These are phyloP conservation scores for Drosophila kanapiae DNA, from an alignment of 1,140 invertebrate genomes.

Conservation along the genomic window DNA sequence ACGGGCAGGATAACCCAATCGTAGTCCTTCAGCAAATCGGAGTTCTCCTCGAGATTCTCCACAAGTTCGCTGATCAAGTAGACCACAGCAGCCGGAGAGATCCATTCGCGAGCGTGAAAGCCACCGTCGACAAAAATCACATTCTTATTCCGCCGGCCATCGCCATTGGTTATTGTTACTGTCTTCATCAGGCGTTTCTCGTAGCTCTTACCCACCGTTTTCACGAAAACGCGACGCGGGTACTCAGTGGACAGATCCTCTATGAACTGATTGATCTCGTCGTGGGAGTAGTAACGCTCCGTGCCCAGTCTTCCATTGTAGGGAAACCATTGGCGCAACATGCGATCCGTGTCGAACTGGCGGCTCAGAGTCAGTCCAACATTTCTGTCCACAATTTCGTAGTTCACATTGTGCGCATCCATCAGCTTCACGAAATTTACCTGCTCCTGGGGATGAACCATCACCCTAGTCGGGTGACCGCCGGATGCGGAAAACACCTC, in stretches of 20 bases:
- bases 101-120: slow-evolving; percentile 90
- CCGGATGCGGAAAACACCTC: slow-evolving; percentile 37
- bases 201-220: slow-evolving; percentile 85
- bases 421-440: slow-evolving; percentile 43
- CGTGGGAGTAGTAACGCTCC: slow-evolving; percentile 64
- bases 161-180: slow-evolving; percentile 86
- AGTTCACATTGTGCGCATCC: slow-evolving; percentile 18
- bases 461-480: slow-evolving; percentile 18
- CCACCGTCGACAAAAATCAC: slow-evolving; percentile 87
- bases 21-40: slow-evolving; percentile 85
- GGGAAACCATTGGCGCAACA: slow-evolving; percentile 44
- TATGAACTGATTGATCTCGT: slow-evolving; percentile 86
- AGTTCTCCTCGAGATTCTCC: slow-evolving; percentile 85
- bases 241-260: slow-evolving; percentile 83
- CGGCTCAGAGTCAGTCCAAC: slow-evolving; percentile 50
- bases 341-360: slow-evolving; percentile 44
- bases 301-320: slow-evolving; percentile 58
- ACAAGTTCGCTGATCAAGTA: slow-evolving; percentile 88
- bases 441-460: slow-evolving; percentile 66
- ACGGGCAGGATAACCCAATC: slow-evolving; percentile 88
- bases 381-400: slow-evolving; percentile 53
- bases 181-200: slow-evolving; percentile 86
- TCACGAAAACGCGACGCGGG: slow-evolving; percentile 84
- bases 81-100: slow-evolving; percentile 88
- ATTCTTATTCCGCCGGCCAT: slow-evolving; percentile 84